phyloP scores from a whole-genome alignment of 1,140 invertebrate species.

The Cotesia chilonis region DNA sequence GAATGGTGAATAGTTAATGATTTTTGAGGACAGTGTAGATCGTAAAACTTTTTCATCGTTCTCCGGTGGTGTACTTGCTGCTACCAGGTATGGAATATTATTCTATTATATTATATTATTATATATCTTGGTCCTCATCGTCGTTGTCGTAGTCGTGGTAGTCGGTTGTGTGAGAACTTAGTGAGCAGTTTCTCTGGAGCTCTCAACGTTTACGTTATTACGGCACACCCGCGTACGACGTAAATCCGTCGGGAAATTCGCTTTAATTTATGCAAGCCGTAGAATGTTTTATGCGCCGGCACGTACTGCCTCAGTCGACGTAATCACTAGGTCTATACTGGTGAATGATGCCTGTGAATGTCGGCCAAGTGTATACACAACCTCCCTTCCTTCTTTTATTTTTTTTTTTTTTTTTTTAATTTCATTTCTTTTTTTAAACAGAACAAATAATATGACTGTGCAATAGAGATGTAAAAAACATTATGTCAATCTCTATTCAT shows the following conservation, averaged over 20 bases:
- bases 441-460: too few relatives aligned
- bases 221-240: conserved; percentile 25
- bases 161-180: too few relatives aligned
- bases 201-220: conserved; percentile 36
- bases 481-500: too few relatives aligned
- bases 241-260: conserved; percentile 39
- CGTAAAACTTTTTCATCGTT: too few relatives aligned
- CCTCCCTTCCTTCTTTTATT: too few relatives aligned
- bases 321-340: conserved; percentile 35
- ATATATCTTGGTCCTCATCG: not conserved
- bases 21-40: too few relatives aligned
- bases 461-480: too few relatives aligned
- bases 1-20: too few relatives aligned
- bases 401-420: too few relatives aligned
- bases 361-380: not conserved
- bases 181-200: not conserved
- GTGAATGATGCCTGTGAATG: conserved; percentile 17
- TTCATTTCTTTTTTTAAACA: too few relatives aligned
- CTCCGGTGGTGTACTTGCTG: not conserved
- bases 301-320: conserved; percentile 35
- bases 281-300: conserved; percentile 37
- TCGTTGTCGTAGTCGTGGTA: too few relatives aligned
- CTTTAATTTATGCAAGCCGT: conserved; percentile 37
- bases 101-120: too few relatives aligned
- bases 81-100: not conserved